phyloP scores from a whole-genome alignment of 2,113 vertebrate genomes.

The Callaeas wilsoni region DNA sequence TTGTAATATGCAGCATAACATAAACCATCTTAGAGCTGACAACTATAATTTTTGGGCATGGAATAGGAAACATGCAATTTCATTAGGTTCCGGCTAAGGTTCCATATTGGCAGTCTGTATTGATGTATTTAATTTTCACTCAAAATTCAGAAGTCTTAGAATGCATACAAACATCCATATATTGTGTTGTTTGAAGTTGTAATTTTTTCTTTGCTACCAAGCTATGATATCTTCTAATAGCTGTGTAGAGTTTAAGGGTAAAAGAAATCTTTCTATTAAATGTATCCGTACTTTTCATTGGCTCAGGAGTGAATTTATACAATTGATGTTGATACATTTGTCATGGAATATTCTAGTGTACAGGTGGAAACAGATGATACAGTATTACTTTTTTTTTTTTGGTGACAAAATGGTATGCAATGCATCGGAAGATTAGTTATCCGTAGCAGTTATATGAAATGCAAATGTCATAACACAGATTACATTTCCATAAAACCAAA shows the following conservation, averaged over 20 bases:
- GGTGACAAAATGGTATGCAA: constrained; percentile 57
- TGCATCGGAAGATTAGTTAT: constrained; percentile 64
- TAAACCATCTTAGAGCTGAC: neutral
- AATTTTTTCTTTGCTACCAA: constrained; percentile 30
- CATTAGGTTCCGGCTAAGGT: neutral
- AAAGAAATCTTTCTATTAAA: constrained; percentile 39
- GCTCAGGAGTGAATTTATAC: constrained; percentile 37
- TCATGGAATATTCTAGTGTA: constrained; percentile 56
- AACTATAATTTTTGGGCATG: neutral
- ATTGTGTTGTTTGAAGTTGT: constrained; percentile 25
- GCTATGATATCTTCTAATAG: constrained; percentile 37
- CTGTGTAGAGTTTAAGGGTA: neutral
- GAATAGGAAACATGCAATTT: neutral
- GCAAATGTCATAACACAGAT: constrained; percentile 70
- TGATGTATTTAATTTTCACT: constrained; percentile 49
- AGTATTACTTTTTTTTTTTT: constrained; percentile 32
- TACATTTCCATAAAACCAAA: constrained; percentile 70
- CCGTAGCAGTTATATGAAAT: constrained; percentile 67
- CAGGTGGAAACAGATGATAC: constrained; percentile 64
- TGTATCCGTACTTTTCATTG: constrained; percentile 13
- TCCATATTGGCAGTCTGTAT: neutral
- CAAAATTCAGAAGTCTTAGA: constrained; percentile 28
- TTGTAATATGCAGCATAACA: neutral
- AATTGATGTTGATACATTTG: constrained; percentile 42
- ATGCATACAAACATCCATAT: constrained; percentile 30